Percentiles rank a stretch among this genome's conserved stretches.
Evolutionary conservation across 2,797 vertebrate species (phyloP).

Genomic region (Alcedo atthis): DNA sequence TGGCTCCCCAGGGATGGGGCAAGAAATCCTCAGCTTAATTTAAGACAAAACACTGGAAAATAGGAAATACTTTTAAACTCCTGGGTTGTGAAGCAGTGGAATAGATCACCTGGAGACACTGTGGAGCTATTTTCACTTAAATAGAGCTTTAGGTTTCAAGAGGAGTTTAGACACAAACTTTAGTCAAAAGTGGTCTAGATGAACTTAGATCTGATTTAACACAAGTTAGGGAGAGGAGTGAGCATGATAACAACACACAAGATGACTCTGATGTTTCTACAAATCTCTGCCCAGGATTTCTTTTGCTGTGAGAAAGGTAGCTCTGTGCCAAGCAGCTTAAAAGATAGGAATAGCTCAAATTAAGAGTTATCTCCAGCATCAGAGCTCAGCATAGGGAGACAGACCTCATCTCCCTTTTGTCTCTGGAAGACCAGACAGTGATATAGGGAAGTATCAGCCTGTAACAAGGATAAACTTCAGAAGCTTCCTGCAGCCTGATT

Average conservation of each 20-base stretch:
- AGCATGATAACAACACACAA: neutral
- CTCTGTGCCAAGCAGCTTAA: neutral
- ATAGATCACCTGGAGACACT: neutral
- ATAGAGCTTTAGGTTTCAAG: neutral
- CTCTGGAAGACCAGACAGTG: neutral
- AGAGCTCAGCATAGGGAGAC: neutral
- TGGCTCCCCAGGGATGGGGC: neutral
- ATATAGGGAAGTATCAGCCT: neutral
- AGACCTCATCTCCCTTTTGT: neutral
- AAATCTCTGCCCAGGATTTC: neutral
- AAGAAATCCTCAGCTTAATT: slow-evolving; percentile 47
- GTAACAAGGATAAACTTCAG: neutral
- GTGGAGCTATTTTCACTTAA: neutral
- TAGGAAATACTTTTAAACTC: neutral
- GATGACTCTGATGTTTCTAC: neutral
- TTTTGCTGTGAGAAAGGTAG: neutral
- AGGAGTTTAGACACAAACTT: neutral
- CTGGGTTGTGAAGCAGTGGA: neutral
- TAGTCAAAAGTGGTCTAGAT: neutral
- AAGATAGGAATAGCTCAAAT: slow-evolving; percentile 25
- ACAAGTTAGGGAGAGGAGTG: neutral
- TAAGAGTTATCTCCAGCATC: neutral
- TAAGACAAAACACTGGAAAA: slow-evolving; percentile 22
- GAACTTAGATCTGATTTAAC: neutral
- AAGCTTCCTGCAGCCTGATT: neutral